Percentiles rank a stretch among this genome's conserved stretches.
phyloP scores from a whole-genome alignment of 2,113 vertebrate genomes.

The Galeopterus variegatus region DNA sequence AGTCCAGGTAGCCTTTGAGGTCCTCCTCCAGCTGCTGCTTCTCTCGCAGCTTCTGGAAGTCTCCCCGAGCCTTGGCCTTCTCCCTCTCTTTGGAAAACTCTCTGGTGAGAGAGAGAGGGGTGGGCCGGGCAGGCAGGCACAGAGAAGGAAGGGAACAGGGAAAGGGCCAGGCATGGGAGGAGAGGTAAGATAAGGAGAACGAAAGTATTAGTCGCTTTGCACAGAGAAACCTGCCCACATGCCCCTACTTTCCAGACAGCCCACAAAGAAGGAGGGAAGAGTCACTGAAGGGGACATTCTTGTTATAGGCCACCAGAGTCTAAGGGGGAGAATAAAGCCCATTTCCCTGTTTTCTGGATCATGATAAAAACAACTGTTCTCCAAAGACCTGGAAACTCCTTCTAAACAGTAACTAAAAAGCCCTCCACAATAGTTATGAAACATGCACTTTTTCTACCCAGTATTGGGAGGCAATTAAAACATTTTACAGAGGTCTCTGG shows the following conservation, averaged over 20 bases:
- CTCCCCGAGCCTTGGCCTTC: constrained; percentile 98
- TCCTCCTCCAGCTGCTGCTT: constrained; percentile 99
- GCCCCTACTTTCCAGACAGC: constrained; percentile 24
- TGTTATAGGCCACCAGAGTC: neutral
- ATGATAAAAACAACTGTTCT: neutral
- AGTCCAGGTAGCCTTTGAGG: constrained; percentile 99
- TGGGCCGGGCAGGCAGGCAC: neutral
- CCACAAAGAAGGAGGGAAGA: neutral
- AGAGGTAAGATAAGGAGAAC: constrained; percentile 66
- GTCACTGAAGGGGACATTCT: neutral
- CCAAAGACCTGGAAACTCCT: neutral
- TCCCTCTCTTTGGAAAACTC: constrained; percentile 99
- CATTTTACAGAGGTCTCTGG: neutral
- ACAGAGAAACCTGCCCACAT: neutral
- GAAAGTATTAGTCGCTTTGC: constrained; percentile 76
- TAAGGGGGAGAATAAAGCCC: neutral
- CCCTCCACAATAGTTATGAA: neutral
- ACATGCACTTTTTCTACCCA: neutral
- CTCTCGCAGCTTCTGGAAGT: constrained; percentile 98
- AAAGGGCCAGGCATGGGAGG: constrained; percentile 35
- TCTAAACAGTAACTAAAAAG: neutral
- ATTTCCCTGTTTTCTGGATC: neutral
- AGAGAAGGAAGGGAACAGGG: neutral
- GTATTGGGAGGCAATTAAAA: neutral
- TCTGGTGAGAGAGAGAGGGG: constrained; percentile 87